A percentile compares a stretch with the other conserved stretches of the same genome.
phyloP scores from a whole-genome alignment of 2,888 invertebrate genomes.

The Panopea generosa region DNA sequence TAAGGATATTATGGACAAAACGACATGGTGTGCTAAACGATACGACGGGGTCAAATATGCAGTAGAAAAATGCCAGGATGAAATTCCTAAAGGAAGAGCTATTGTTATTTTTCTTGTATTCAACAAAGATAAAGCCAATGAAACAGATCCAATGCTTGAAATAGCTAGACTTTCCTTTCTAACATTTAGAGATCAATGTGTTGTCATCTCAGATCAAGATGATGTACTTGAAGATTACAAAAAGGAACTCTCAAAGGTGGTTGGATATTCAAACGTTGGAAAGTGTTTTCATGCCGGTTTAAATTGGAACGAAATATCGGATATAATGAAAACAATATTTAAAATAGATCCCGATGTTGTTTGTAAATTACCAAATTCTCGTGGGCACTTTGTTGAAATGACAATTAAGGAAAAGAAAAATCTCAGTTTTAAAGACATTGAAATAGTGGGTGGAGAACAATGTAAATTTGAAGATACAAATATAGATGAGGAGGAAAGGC shows the following conservation, averaged over 20 bases:
- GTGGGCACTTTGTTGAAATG: conserved; percentile 17
- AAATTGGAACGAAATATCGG: conserved; percentile 11
- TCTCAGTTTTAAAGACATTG: conserved; percentile 49
- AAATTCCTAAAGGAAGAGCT: conserved; percentile 27
- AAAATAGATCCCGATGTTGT: conserved; percentile 11
- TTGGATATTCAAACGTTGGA: conserved; percentile 5
- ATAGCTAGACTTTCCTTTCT: conserved; percentile 25
- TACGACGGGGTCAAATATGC: conserved; percentile 3
- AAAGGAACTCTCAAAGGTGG: conserved; percentile 1
- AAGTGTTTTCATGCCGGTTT: conserved; percentile 19
- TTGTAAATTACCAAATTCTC: conserved; percentile 18
- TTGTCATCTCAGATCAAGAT: conserved; percentile 28
- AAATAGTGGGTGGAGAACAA: conserved; percentile 59
- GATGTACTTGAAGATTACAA: conserved; percentile 9
- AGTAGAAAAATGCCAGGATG: conserved; percentile 10
- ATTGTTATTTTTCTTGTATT: conserved; percentile 32
- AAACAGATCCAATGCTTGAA: conserved; percentile 19
- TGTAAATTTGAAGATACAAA: conserved; percentile 20
- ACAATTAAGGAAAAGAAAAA: conserved; percentile 6
- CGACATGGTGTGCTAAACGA: conserved; percentile 22
- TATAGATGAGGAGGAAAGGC: conserved; percentile 17
- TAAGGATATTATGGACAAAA: conserved; percentile 9
- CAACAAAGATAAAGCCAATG: conserved; percentile 13
- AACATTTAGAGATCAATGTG: conserved; percentile 27
- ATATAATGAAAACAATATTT: conserved; percentile 11